A percentile compares a stretch with the other conserved stretches of the same genome.
Evolutionary conservation across 2,797 vertebrate species (phyloP).

Genomic region (Manis javanica): DNA sequence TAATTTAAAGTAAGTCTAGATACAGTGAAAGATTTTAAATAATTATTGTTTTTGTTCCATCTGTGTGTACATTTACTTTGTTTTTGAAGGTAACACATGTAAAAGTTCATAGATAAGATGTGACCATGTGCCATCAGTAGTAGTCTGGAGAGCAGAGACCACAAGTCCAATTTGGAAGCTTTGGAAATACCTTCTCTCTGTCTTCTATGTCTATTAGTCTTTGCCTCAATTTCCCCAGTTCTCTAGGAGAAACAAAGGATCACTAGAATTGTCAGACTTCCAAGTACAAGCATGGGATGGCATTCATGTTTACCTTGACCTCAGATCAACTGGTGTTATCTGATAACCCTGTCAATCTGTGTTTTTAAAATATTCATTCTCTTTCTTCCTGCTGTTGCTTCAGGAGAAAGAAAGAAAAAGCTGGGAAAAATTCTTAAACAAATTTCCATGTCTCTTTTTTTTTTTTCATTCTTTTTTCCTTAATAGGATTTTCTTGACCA

Average conservation of each 20-base stretch:
- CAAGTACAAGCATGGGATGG: background rate
- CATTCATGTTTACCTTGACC: slow-evolving; percentile 15
- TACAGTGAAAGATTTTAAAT: background rate
- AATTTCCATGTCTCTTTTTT: slow-evolving; percentile 13
- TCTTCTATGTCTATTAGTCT: background rate
- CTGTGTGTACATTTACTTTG: background rate
- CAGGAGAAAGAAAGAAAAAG: background rate
- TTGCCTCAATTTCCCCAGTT: slow-evolving; percentile 5
- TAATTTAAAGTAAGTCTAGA: background rate
- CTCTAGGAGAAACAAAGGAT: slow-evolving; percentile 25
- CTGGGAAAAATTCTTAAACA: background rate
- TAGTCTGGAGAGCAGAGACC: background rate
- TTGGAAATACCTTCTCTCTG: background rate
- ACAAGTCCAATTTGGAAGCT: background rate
- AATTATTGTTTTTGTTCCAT: background rate
- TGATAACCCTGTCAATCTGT: background rate
- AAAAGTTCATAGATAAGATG: background rate
- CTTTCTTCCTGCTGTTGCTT: background rate
- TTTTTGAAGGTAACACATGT: background rate
- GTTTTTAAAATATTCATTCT: background rate
- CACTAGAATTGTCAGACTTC: background rate
- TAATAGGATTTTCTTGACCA: slow-evolving; percentile 30
- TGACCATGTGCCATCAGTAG: background rate
- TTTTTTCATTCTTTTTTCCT: background rate
- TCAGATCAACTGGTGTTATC: slow-evolving; percentile 14